A percentile compares a stretch with the other conserved stretches of the same genome.
Conservation (phyloP, 2,113 vertebrate species). For the Eonycteris spelaea region DNA sequence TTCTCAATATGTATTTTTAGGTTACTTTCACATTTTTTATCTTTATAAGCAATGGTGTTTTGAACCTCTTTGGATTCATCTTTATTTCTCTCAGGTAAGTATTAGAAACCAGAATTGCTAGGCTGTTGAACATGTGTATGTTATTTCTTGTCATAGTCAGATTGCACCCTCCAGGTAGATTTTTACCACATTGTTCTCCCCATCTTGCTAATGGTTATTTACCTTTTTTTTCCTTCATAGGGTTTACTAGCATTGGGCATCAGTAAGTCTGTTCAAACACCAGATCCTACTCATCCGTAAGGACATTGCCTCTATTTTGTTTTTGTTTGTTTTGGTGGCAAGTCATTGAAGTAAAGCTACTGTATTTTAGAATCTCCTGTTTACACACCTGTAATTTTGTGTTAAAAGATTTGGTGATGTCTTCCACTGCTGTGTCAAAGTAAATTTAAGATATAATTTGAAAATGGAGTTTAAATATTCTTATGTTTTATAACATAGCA, state of each 20-base stretch:
- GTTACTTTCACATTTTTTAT: background rate
- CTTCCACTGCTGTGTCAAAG: background rate
- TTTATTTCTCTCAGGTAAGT: slow-evolving; percentile 15
- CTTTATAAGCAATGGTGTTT: background rate
- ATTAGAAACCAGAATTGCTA: background rate
- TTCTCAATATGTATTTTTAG: background rate
- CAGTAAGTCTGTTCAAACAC: slow-evolving; percentile 95
- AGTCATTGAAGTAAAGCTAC: slow-evolving; percentile 24
- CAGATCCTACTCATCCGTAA: slow-evolving; percentile 96
- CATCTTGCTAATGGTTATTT: slow-evolving; percentile 15
- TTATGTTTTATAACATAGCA: slow-evolving; percentile 28
- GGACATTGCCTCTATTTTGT: slow-evolving; percentile 61
- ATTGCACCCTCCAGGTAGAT: background rate
- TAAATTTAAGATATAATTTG: slow-evolving; percentile 47
- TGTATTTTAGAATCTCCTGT: slow-evolving; percentile 30
- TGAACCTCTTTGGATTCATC: background rate
- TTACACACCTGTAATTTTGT: slow-evolving; percentile 7
- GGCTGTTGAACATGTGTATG: background rate
- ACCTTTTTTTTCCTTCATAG: slow-evolving; percentile 71
- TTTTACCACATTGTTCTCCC: background rate
- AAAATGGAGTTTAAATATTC: slow-evolving; percentile 49
- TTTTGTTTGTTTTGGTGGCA: background rate
- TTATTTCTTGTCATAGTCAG: background rate
- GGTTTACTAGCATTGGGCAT: slow-evolving; percentile 95
- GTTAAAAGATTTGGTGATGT: slow-evolving; percentile 24